These are phyloP conservation scores for Gonocerus acuteangulatus DNA, from an alignment of 2,888 invertebrate species.

Conservation along the genomic window DNA sequence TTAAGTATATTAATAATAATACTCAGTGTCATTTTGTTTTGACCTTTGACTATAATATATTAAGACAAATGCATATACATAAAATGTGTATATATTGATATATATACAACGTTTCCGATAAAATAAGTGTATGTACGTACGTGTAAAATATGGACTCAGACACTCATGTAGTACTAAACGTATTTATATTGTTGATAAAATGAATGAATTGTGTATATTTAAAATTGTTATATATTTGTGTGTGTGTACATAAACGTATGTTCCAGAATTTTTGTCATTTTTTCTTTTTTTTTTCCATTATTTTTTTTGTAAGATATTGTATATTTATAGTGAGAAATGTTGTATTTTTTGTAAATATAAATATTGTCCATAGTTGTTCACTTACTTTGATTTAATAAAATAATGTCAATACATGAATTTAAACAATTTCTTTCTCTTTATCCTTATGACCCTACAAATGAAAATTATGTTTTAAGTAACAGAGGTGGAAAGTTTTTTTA, in stretches of 20 bases:
- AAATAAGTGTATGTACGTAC: constrained; percentile 5
- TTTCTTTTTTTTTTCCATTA: neutral
- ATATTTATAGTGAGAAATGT: constrained; percentile 32
- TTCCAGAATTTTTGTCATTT: constrained; percentile 16
- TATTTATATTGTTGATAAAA: constrained; percentile 17
- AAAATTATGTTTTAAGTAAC: no score
- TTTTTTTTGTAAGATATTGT: constrained; percentile 30
- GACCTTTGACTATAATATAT: constrained; percentile 14
- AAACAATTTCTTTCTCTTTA: no score
- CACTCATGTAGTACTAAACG: constrained; percentile 10
- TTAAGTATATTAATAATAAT: constrained; percentile 12
- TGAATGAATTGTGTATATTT: constrained; percentile 12
- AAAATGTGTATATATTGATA: no score
- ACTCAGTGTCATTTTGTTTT: constrained; percentile 16
- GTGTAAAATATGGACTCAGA: constrained; percentile 8
- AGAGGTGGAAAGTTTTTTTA: no score
- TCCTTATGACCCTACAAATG: no score
- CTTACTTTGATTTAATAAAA: constrained; percentile 35
- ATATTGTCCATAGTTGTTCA: constrained; percentile 34
- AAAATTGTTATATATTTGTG: constrained; percentile 12
- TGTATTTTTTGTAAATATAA: constrained; percentile 31
- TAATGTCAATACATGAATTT: constrained; percentile 33
- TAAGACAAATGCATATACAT: constrained; percentile 13
- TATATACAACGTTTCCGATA: neutral
- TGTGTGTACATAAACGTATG: constrained; percentile 20